phyloP scores from a whole-genome alignment of 2,797 vertebrate species.

The Tangara arthus region DNA sequence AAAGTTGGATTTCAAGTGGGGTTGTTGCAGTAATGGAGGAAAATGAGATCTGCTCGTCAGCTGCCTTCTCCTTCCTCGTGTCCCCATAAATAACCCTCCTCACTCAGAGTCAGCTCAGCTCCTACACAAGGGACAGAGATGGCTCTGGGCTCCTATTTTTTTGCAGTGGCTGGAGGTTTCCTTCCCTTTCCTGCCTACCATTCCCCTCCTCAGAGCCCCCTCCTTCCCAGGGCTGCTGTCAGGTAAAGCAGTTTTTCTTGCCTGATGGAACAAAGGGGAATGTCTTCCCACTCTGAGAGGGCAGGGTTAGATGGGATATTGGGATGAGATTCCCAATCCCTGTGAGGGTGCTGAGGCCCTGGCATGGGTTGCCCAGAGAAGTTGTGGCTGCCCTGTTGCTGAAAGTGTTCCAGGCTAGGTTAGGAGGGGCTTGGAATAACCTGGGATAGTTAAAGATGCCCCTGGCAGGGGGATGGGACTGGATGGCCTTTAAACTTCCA shows the following conservation, averaged over 20 bases:
- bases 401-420: accelerated
- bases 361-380: background rate
- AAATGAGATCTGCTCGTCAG: constrained; percentile 49
- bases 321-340: background rate
- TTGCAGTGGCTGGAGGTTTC: background rate
- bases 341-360: background rate
- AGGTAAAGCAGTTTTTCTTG: background rate
- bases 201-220: background rate
- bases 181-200: background rate
- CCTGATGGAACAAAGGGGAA: background rate
- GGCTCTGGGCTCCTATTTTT: background rate
- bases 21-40: constrained; percentile 32
- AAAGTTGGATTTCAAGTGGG: constrained; percentile 30
- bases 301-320: background rate
- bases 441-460: background rate
- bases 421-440: accelerated
- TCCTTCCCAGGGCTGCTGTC: background rate
- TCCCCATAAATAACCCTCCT: constrained; percentile 53
- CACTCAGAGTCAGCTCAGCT: accelerated
- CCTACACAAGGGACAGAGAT: background rate
- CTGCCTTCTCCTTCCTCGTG: background rate
- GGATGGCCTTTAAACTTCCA: background rate
- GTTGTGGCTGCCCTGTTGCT: background rate
- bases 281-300: background rate
- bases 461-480: background rate